These are phyloP conservation scores for Micromussa lordhowensis DNA, from an alignment of 92 coral and sea anemone species.

Conservation along the genomic window DNA sequence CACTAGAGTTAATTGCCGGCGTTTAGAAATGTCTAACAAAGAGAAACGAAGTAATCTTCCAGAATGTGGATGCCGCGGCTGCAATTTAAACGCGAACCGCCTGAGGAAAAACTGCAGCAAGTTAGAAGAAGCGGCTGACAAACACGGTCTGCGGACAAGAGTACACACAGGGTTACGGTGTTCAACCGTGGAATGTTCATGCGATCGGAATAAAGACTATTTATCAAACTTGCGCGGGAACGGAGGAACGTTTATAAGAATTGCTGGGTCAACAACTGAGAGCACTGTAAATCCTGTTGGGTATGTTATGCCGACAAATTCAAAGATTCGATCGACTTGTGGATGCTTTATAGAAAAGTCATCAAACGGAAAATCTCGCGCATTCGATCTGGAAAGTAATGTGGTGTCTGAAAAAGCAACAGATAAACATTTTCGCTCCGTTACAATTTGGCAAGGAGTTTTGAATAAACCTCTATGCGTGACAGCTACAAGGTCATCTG, in stretches of 20 bases:
- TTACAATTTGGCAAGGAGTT: constrained; percentile 37
- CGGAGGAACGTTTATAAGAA: constrained; percentile 19
- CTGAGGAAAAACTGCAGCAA: not conserved
- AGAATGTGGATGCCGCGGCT: constrained; percentile 23
- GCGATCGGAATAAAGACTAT: not conserved
- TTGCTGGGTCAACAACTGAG: constrained; percentile 17
- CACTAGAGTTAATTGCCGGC: not conserved
- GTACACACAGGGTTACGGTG: not conserved
- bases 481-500: constrained; percentile 5
- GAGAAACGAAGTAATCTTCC: constrained; percentile 10
- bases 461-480: constrained; percentile 9
- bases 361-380: constrained; percentile 10
- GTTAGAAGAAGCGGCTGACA: constrained; percentile 14
- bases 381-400: constrained; percentile 1
- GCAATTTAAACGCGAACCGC: constrained; percentile 1
- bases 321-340: constrained; percentile 12
- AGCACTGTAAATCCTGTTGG: not conserved
- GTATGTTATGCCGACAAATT: not conserved
- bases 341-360: constrained; percentile 25
- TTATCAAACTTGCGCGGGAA: not conserved
- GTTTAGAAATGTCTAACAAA: constrained; percentile 12
- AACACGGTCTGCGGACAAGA: not conserved
- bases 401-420: not conserved
- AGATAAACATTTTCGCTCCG: constrained; percentile 25
- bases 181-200: constrained; percentile 12